Percentiles rank a stretch among this genome's conserved stretches.
phyloP scores from a whole-genome alignment of 2,888 invertebrate species.

The Mimas tiliae region DNA sequence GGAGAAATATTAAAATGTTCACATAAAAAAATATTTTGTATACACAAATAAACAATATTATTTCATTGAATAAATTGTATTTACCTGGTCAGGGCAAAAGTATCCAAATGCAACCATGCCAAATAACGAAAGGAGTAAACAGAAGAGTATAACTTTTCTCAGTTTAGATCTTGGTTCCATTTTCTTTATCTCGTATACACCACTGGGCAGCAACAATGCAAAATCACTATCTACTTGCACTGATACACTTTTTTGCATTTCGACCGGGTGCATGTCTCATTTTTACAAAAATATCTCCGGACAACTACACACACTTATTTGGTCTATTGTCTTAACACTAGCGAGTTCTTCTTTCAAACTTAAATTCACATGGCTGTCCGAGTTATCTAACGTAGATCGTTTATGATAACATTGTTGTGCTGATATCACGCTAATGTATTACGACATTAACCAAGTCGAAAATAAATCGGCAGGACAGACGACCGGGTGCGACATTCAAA shows the following conservation, averaged over 20 bases:
- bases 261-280: constrained; percentile 84
- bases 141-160: constrained; percentile 91
- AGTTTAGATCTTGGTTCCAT: constrained; percentile 94
- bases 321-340: constrained; percentile 49
- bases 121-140: constrained; percentile 92
- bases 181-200: constrained; percentile 92
- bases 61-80: constrained; percentile 40
- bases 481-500: constrained; percentile 42
- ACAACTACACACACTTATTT: constrained; percentile 58
- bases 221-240: constrained; percentile 94
- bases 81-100: constrained; percentile 94
- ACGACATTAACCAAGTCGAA: constrained; percentile 56
- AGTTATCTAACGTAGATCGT: constrained; percentile 55
- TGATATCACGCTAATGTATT: constrained; percentile 52
- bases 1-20: no score
- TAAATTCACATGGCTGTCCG: constrained; percentile 54
- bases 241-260: constrained; percentile 91
- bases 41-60: no score
- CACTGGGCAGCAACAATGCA: constrained; percentile 90
- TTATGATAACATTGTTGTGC: constrained; percentile 63
- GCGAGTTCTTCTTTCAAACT: constrained; percentile 47
- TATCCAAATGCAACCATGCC: constrained; percentile 96
- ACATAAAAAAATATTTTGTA: no score
- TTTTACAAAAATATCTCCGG: constrained; percentile 72
- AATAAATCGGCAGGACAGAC: constrained; percentile 54